phyloP scores from a whole-genome alignment of 2,888 invertebrate genomes.

The Hirtodrosophila cameraria region DNA sequence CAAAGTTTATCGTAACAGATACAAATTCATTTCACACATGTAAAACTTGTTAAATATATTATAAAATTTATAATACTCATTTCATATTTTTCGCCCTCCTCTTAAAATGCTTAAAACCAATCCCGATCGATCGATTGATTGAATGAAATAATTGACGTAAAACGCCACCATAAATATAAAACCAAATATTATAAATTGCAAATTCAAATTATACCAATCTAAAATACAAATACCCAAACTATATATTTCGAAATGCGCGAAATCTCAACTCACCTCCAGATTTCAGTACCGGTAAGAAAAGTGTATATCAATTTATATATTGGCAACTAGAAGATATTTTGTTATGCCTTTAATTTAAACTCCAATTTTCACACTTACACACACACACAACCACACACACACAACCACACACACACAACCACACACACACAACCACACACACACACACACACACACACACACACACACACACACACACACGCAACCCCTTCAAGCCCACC shows the following conservation, averaged over 20 bases:
- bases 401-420: too few species aligned
- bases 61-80: constrained; percentile 65
- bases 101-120: constrained; percentile 64
- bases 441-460: background rate
- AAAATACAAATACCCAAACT: constrained; percentile 27
- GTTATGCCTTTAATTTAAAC: constrained; percentile 37
- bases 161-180: constrained; percentile 31
- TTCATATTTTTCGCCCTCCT: constrained; percentile 69
- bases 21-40: constrained; percentile 22
- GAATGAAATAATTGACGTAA: constrained; percentile 39
- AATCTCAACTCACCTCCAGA: constrained; percentile 73
- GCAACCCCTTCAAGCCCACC: background rate
- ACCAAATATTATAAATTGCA: constrained; percentile 27
- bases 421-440: too few species aligned
- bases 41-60: constrained; percentile 50
- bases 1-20: constrained; percentile 7
- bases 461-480: background rate
- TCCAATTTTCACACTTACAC: constrained; percentile 8
- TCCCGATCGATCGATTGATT: constrained; percentile 63
- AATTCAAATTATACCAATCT: constrained; percentile 20
- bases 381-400: too few species aligned
- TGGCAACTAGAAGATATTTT: constrained; percentile 65
- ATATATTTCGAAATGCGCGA: constrained; percentile 35
- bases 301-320: constrained; percentile 66
- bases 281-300: constrained; percentile 82